Conservation (phyloP, 2,888 invertebrate genomes). For the Tipula helvola region DNA sequence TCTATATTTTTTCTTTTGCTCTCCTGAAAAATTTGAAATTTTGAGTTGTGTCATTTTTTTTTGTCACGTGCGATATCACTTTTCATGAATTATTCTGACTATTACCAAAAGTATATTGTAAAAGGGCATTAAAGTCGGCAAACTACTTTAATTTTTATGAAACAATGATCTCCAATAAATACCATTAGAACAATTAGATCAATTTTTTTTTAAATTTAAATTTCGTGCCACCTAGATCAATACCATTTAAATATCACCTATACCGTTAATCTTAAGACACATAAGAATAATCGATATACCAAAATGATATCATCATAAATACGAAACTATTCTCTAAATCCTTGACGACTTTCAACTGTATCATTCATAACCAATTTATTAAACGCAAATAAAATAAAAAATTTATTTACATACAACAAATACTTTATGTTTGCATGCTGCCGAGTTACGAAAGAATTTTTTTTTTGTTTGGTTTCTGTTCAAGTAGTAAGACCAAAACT, state of each 20-base stretch:
- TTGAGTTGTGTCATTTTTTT: no score
- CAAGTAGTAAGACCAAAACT: not conserved
- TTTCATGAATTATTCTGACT: no score
- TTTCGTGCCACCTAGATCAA: not conserved
- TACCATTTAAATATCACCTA: not conserved
- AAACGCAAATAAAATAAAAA: not conserved
- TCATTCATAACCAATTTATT: not conserved
- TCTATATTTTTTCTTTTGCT: no score
- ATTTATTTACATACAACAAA: not conserved
- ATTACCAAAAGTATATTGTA: no score
- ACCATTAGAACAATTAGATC: no score
- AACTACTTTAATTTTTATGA: no score
- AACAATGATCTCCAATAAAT: not conserved
- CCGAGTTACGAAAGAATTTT: slow-evolving; percentile 4
- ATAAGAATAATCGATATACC: not conserved
- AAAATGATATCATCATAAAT: not conserved
- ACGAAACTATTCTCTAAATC: not conserved
- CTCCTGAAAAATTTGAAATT: no score
- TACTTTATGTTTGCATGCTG: not conserved
- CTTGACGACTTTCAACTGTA: not conserved
- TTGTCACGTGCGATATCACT: no score
- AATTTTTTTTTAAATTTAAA: not conserved
- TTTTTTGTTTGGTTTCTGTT: not conserved
- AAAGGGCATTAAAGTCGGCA: no score
- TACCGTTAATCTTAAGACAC: not conserved